Conservation (phyloP, 2,797 vertebrate genomes). For the Dromococcyx pavoninus region DNA sequence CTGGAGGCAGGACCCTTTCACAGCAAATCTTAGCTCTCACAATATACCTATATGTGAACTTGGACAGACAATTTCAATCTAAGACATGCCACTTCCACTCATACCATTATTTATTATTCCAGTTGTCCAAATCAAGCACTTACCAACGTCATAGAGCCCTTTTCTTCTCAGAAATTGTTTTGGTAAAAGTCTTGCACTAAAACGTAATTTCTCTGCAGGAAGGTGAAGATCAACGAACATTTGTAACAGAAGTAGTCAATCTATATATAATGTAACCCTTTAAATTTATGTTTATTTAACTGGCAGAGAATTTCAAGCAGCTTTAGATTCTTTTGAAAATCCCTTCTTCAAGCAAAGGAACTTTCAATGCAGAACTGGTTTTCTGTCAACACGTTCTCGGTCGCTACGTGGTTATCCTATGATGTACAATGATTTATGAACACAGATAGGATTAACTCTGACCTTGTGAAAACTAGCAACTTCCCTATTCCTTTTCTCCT, state of each 20-base stretch:
- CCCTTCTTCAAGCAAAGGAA: background rate
- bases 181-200: background rate
- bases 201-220: background rate
- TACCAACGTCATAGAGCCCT: background rate
- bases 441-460: constrained; percentile 53
- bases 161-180: background rate
- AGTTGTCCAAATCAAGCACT: background rate
- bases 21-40: background rate
- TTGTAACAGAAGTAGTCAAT: background rate
- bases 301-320: background rate
- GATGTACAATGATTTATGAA: constrained; percentile 66
- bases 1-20: background rate
- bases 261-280: background rate
- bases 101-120: background rate
- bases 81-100: background rate
- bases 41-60: background rate
- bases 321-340: background rate
- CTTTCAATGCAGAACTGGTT: background rate
- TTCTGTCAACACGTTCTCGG: background rate
- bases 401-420: background rate
- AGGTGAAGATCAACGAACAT: background rate
- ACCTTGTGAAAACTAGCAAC: constrained; percentile 48
- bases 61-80: background rate
- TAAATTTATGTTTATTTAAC: background rate
- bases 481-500: constrained; percentile 33